Base-by-base conservation (phyloP, 2,113 vertebrate species). In the Pimephales promelas region DNA sequence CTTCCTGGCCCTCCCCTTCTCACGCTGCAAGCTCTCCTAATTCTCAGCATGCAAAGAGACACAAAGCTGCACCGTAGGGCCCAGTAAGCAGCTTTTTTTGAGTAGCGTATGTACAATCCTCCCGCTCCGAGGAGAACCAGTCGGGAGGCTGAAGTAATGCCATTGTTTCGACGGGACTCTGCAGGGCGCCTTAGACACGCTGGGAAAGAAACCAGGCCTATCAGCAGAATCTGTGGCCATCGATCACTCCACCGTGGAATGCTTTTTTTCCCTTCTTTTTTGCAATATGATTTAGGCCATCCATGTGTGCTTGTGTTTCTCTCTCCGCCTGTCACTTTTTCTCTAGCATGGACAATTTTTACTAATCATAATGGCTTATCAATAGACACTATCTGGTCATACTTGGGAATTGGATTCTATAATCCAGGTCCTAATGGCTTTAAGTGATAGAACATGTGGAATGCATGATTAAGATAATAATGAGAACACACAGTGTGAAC, bases 31-130 rank as follows among this genome's bases (percentile, higher is more conserved):
- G 75, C 81, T 61, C 54, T 75, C 56, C 66, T 88, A 81, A 83
- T 83, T 83, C 87, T 49, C 56, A 47, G 81, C 79, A 77, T 81
- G 85, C 70, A 62, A 84, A 85, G 75, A 88, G 74, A 81, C 79
- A 83, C 83, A 86, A 86, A 88, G 87, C 80, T 24, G 59, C 76
- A 83, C 77, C 10, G 52, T 85, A 81, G 83, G 87, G 85, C 81
- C 61, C 81, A 76, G 49, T 85, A 88, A 88, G 87, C 79, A 83
- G 87, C 79, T 87, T 81, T 81, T 54, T 70, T 85, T 81, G 71
- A 87, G 81, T 74, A 73, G 62, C 52, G 16, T 64, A 83, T 43
- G 77, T 83, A 81, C 81, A 77, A 85, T 87, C 85, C 81, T 80
- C 47, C 78, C 62, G 56, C 79, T 45, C 68, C n/a, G 34, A 45